Conservation (phyloP, 1,140 invertebrate species). For the Laupala kohalensis region DNA sequence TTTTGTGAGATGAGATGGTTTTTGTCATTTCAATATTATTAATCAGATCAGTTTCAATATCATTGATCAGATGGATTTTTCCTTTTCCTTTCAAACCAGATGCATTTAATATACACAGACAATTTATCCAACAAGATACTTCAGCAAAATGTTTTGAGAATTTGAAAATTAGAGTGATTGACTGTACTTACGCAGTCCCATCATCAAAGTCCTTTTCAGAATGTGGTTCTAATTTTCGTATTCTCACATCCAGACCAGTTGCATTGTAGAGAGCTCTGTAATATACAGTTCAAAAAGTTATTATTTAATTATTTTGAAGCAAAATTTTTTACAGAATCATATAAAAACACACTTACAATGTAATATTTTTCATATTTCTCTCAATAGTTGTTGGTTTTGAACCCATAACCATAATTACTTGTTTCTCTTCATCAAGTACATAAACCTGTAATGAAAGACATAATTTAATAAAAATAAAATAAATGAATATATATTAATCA, state of each 20-base stretch:
- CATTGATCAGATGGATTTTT: too few relatives aligned
- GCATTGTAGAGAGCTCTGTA: slow-evolving; percentile 47
- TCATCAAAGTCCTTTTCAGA: slow-evolving; percentile 25
- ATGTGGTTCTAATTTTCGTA: slow-evolving; percentile 59
- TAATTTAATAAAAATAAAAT: background rate
- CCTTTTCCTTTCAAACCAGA: too few relatives aligned
- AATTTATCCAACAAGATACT: background rate
- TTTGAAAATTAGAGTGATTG: background rate
- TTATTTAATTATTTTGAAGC: background rate
- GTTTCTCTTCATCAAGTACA: slow-evolving; percentile 63
- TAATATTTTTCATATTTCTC: slow-evolving; percentile 51
- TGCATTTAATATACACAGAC: too few relatives aligned
- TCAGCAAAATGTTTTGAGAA: background rate
- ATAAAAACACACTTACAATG: slow-evolving; percentile 32
- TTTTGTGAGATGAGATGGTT: too few relatives aligned
- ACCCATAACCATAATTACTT: slow-evolving; percentile 62
- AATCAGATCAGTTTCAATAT: too few relatives aligned
- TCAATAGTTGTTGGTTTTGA: slow-evolving; percentile 62
- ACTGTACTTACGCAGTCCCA: slow-evolving; percentile 47
- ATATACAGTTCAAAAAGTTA: slow-evolving; percentile 15
- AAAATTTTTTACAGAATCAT: background rate
- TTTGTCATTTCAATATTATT: too few relatives aligned
- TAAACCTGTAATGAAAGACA: slow-evolving; percentile 46
- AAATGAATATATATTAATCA: background rate
- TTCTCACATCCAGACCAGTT: slow-evolving; percentile 60